These are phyloP conservation scores for Dasyurus viverrinus DNA, from an alignment of 2,113 vertebrate species.

Conservation along the genomic window DNA sequence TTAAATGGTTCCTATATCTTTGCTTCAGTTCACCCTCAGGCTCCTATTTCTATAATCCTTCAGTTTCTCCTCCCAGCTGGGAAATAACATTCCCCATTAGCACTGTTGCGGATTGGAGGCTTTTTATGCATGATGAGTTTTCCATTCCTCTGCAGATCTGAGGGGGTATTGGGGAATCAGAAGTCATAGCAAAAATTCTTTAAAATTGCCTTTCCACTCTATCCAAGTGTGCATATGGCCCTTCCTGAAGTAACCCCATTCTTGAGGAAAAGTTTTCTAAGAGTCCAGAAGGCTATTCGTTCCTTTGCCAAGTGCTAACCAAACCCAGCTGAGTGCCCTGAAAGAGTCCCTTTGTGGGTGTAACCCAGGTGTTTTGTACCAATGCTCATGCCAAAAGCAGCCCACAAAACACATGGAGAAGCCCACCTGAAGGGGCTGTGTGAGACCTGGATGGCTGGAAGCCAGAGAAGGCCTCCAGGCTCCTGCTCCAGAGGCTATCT, in stretches of 20 bases:
- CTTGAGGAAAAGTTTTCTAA: neutral
- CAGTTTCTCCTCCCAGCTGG: neutral
- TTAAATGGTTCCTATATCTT: neutral
- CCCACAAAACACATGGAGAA: neutral
- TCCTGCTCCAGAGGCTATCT: neutral
- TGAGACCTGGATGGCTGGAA: neutral
- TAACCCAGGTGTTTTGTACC: neutral
- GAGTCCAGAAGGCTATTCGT: neutral
- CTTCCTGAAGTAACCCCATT: neutral
- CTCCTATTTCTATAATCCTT: neutral
- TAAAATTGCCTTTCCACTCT: neutral
- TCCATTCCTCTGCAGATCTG: neutral
- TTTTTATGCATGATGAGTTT: neutral
- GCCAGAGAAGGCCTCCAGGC: neutral
- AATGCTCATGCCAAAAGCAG: neutral
- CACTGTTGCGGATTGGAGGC: neutral
- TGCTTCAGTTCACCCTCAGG: neutral
- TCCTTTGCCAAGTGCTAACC: neutral
- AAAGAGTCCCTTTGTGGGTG: neutral
- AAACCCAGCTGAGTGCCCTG: neutral
- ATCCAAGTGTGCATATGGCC: neutral
- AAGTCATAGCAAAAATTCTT: neutral
- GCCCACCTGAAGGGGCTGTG: neutral
- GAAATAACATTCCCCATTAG: neutral
- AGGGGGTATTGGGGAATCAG: neutral